Conservation (phyloP, 2,888 invertebrate genomes). For the Oscheius onirici region DNA sequence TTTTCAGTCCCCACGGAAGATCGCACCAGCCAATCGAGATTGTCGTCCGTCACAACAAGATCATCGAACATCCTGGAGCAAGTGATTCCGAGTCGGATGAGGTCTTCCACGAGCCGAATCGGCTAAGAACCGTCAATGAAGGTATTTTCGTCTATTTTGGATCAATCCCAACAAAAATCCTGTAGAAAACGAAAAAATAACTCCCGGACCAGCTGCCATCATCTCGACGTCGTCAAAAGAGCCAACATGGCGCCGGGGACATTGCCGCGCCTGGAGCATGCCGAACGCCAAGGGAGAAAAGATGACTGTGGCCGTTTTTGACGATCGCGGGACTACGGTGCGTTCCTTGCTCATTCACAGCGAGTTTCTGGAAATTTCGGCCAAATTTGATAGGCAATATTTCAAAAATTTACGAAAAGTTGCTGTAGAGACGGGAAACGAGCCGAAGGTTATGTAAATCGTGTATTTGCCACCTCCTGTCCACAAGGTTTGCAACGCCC, state of each 20-base stretch:
- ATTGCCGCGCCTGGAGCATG: constrained; percentile 70
- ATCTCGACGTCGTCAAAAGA: constrained; percentile 9
- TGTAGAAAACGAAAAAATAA: neutral
- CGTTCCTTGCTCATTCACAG: too few species aligned
- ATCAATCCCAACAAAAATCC: neutral
- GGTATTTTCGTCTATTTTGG: neutral
- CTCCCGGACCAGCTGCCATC: neutral
- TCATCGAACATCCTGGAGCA: constrained; percentile 50
- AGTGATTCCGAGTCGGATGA: constrained; percentile 31
- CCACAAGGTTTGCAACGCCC: too few species aligned
- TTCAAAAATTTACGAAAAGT: too few species aligned
- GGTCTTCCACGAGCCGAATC: neutral
- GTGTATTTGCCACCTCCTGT: too few species aligned
- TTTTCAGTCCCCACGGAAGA: constrained; percentile 14
- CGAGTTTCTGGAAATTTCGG: too few species aligned
- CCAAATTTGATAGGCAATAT: too few species aligned
- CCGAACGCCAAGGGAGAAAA: constrained; percentile 66
- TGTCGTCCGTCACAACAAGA: constrained; percentile 64
- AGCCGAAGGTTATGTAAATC: too few species aligned
- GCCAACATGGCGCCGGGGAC: constrained; percentile 60
- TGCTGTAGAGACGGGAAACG: too few species aligned
- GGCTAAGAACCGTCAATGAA: constrained; percentile 41
- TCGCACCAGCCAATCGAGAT: constrained; percentile 63
- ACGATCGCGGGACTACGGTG: constrained; percentile 47
- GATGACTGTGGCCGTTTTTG: constrained; percentile 64